A percentile compares a stretch with the other conserved stretches of the same genome.
These are phyloP conservation scores for Oreohelix idahoensis DNA, from an alignment of 1,140 invertebrate genomes.

Conservation along the genomic window DNA sequence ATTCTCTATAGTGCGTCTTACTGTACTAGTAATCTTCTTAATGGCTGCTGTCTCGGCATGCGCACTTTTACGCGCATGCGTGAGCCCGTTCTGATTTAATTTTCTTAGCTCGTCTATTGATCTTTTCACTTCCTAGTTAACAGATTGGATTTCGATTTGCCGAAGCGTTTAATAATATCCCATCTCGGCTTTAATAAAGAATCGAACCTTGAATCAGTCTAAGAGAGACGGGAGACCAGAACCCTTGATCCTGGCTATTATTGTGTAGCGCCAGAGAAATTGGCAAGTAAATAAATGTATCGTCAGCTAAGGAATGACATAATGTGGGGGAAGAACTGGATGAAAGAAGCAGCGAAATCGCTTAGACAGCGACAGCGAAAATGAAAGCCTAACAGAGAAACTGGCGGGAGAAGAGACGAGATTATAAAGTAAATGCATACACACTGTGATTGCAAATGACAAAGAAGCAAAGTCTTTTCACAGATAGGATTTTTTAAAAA, in stretches of 20 bases:
- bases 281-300: conserved; percentile 5
- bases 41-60: background rate
- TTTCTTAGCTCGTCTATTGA: conserved; percentile 25
- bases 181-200: background rate
- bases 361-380: background rate
- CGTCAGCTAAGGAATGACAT: background rate
- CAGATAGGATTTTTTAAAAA: background rate
- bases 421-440: background rate
- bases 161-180: conserved; percentile 33
- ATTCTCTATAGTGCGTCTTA: too few species aligned
- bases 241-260: conserved; percentile 14
- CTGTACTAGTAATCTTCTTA: too few species aligned
- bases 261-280: background rate
- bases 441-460: background rate
- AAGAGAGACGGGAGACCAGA: background rate
- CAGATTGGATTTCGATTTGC: conserved; percentile 34
- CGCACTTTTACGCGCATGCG: background rate
- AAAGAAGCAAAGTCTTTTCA: background rate
- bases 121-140: conserved; percentile 19
- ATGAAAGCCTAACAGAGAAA: background rate
- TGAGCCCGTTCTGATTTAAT: background rate
- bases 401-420: background rate
- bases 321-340: background rate
- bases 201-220: conserved; percentile 9
- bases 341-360: background rate